Evolutionary conservation across 2,113 vertebrate species (phyloP), one percentile per base, ranked within the genome.

Genomic region (Protomyctophum bolini): DNA sequence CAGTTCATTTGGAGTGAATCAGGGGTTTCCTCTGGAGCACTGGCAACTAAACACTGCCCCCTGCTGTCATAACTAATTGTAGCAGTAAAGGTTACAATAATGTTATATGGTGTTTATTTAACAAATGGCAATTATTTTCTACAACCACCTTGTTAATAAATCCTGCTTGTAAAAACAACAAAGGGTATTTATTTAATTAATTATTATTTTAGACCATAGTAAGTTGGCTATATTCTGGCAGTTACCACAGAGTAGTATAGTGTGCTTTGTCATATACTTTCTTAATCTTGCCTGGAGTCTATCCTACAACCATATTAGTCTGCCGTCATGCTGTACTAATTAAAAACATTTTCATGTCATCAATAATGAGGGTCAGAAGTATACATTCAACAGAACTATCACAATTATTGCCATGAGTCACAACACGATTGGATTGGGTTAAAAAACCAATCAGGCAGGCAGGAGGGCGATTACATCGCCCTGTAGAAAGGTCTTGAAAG

Each of bases 41-140:
- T 66, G 60, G 73, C 56, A 82, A 86, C 29, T 74, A 48, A 83
- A 88, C 84, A 86, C 86, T 90, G 91, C 73, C 91, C 80, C 77
- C 91, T 88, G 59, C 71, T 72, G 90, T 45, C 58, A n/a, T 0
- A 33, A 1, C 4, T 29, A 0, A 7, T 1, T 21, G 29, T 46
- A 14, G 4, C 55, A 6, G 55, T 14, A 56, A 50, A 50, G 10
- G 49, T 2, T 50, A 10, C 49, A 10, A 10, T 1, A 50, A 50
- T 10, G 21, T 48, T 21, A 6, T 21, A 6, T 57, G 6, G 1
- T 12, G 21, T 59, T 58, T 21, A 3, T 54, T 54, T n/a, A 54
- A 12, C 6, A 54, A 11, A 54, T 10, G 51, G 10, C 12, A 10
- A 12, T 11, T 5, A 54, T 54, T 54, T 54, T 10, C 51, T 12